Base-by-base conservation (phyloP, 1,140 invertebrate genomes). In the Macrocentrus cingulum region DNA sequence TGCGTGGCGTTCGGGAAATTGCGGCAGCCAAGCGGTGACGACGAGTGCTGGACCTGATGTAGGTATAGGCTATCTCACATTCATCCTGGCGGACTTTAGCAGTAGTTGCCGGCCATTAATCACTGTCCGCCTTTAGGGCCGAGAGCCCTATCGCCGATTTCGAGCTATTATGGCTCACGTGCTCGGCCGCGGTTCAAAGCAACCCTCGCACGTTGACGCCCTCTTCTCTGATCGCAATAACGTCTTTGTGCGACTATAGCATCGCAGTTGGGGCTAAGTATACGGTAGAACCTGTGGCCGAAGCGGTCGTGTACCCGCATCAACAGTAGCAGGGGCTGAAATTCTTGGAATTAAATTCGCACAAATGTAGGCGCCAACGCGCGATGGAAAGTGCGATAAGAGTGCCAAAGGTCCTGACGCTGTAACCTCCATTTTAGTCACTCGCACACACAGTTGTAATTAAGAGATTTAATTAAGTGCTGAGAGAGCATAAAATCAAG, bases 101-200 rank as follows among this genome's bases (percentile, higher is more conserved):
- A n/a, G n/a, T n/a, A n/a, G n/a, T n/a, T n/a, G n/a, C n/a, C n/a
- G n/a, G 46, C 58, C 68, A 72, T 72, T 70, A 66, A 68, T 72
- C 70, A 72, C 64, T 71, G 67, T 70, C 66, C 59, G 54, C 56
- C 62, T 55, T 45, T 59, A 57, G 29, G 25, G 19, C 11, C 8
- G 44, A 22, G 19, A 22, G 48, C 60, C 29, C 49, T 60, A 54
- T 34, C 16, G 45, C 51, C 51, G 50, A 59, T 62, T 62, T 56
- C 56, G 41, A 58, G 37, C 42, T 55, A 49, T 62, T 62, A 62
- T 62, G 7, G 19, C 11, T 32, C 25, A 15, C 23, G 15, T 16
- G 13, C 19, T n/a, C 9, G n/a, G 20, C 20, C 11, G 44, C 11
- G n/a, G 50, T 37, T 53, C 34, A 41, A 39, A 19, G 34, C 11